phyloP scores from a whole-genome alignment of 1,140 invertebrate genomes.

The Apis cerana region DNA sequence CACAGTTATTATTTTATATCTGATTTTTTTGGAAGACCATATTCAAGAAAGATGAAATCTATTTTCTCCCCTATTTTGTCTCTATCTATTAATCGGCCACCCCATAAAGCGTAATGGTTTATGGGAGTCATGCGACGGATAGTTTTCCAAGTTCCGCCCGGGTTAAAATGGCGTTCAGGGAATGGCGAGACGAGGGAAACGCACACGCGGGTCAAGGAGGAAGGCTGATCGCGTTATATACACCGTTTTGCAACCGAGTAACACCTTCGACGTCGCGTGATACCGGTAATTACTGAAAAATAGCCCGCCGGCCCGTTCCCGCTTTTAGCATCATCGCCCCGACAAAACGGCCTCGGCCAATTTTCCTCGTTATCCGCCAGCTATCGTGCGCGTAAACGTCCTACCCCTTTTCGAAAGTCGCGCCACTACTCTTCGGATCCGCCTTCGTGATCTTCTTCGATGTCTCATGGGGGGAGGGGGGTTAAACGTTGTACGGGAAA shows the following conservation, averaged over 20 bases:
- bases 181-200: constrained; percentile 20
- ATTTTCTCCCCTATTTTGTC: no score
- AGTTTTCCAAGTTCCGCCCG: constrained; percentile 73
- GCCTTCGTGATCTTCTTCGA: background rate
- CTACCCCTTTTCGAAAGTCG: constrained; percentile 43
- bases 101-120: constrained; percentile 71
- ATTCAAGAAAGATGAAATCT: no score
- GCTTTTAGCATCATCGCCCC: constrained; percentile 68
- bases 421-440: constrained; percentile 33
- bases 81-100: constrained; percentile 70
- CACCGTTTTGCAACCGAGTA: constrained; percentile 60
- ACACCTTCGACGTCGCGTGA: constrained; percentile 79
- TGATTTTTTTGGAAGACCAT: no score
- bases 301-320: constrained; percentile 71
- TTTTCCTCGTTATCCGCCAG: constrained; percentile 66
- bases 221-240: constrained; percentile 29
- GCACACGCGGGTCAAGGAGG: constrained; percentile 33
- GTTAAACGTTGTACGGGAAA: constrained; percentile 36
- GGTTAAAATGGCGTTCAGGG: constrained; percentile 65
- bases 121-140: constrained; percentile 72
- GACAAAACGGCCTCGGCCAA: constrained; percentile 73
- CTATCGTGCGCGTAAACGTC: constrained; percentile 78
- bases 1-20: no score
- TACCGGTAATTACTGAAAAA: constrained; percentile 79
- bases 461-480: constrained; percentile 14